phyloP scores from a whole-genome alignment of 2,797 vertebrate genomes.

The Hyperoplus immaculatus region DNA sequence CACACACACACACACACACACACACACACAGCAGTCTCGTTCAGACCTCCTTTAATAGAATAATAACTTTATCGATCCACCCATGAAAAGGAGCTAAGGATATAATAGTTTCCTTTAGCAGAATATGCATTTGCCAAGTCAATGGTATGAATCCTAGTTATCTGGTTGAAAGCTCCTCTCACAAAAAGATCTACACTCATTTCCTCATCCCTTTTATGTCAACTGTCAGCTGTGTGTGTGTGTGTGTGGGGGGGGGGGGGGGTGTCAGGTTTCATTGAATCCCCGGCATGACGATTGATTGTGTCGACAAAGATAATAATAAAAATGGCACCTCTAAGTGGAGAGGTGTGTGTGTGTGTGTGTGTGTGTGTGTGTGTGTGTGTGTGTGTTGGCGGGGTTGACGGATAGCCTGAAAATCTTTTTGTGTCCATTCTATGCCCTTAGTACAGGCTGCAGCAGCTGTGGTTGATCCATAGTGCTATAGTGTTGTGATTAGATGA shows the following conservation, averaged over 20 bases:
- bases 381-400: neutral
- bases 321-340: conserved; percentile 48
- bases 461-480: conserved; percentile 36
- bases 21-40: neutral
- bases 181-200: neutral
- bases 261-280: conserved; percentile 40
- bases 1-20: too few species aligned
- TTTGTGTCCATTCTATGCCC: conserved; percentile 24
- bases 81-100: neutral
- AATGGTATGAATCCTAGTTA: neutral
- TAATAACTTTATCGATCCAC: conserved; percentile 18
- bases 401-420: conserved; percentile 44
- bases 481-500: conserved; percentile 48
- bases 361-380: too few species aligned
- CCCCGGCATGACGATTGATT: conserved; percentile 38
- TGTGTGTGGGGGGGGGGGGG: neutral
- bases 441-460: conserved; percentile 38
- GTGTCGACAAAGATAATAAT: conserved; percentile 44
- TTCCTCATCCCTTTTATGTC: conserved; percentile 26
- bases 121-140: neutral
- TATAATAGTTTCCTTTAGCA: neutral
- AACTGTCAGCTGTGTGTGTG: neutral
- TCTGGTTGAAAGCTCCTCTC: neutral
- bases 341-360: neutral
- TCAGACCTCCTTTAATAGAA: conserved; percentile 18